These are phyloP conservation scores for Diachasmimorpha longicaudata DNA, from an alignment of 1,140 invertebrate genomes.

Conservation along the genomic window DNA sequence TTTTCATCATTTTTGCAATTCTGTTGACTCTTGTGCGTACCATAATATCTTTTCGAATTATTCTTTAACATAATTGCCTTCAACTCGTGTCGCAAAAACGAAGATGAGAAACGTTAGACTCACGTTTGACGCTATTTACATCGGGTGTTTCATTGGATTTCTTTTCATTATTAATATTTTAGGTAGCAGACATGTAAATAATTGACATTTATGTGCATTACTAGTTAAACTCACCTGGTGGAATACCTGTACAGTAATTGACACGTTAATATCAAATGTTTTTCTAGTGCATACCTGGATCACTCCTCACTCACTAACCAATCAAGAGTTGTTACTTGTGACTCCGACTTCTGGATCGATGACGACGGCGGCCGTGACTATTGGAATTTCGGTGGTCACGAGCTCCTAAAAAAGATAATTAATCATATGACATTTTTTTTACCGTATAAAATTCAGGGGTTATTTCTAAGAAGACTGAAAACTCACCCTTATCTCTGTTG, in stretches of 20 bases:
- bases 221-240: slow-evolving; percentile 61
- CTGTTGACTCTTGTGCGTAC: not conserved
- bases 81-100: not conserved
- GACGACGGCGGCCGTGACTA: slow-evolving; percentile 55
- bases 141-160: not conserved
- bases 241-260: slow-evolving; percentile 61
- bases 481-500: slow-evolving; percentile 54
- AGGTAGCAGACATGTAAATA: not conserved
- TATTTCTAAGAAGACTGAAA: no score
- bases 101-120: not conserved
- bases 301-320: slow-evolving; percentile 64
- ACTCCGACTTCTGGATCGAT: slow-evolving; percentile 62
- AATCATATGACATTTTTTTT: not conserved
- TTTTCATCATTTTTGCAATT: not conserved
- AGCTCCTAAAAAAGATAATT: slow-evolving; percentile 38
- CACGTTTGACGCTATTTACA: not conserved
- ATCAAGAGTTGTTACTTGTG: slow-evolving; percentile 64
- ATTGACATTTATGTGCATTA: slow-evolving; percentile 50
- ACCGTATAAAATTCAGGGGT: not conserved
- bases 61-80: not conserved
- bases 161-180: not conserved
- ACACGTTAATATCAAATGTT: slow-evolving; percentile 58
- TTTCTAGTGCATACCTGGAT: slow-evolving; percentile 62
- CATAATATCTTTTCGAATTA: not conserved
- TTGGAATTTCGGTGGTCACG: slow-evolving; percentile 57